phyloP scores from a whole-genome alignment of 2,888 invertebrate species.

The Nomada fucata region DNA sequence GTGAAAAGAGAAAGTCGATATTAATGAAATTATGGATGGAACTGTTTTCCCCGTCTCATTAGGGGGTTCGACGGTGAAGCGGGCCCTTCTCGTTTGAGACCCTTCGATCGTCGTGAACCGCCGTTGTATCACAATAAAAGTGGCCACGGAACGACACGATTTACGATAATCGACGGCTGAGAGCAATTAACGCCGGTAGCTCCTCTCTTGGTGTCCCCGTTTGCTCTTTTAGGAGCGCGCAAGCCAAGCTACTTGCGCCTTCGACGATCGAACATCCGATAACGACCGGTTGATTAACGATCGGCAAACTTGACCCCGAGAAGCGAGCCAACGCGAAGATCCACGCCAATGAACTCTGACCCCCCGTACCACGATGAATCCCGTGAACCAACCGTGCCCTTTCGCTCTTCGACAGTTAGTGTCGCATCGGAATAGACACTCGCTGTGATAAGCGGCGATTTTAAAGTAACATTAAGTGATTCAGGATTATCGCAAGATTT shows the following conservation, averaged over 20 bases:
- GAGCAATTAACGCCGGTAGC: conserved; percentile 51
- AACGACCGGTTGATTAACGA: conserved; percentile 69
- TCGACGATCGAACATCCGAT: conserved; percentile 58
- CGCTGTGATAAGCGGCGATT: no score
- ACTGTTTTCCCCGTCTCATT: conserved; percentile 35
- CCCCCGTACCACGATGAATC: conserved; percentile 44
- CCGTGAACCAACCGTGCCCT: conserved; percentile 37
- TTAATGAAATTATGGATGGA: no score
- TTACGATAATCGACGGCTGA: conserved; percentile 50
- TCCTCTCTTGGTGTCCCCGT: conserved; percentile 39
- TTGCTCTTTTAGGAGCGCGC: conserved; percentile 37
- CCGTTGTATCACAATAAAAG: conserved; percentile 36
- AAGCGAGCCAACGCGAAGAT: conserved; percentile 38
- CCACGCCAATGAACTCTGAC: conserved; percentile 61
- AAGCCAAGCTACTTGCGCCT: conserved; percentile 36
- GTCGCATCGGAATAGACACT: conserved; percentile 29
- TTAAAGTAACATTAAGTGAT: no score
- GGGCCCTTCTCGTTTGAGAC: neutral
- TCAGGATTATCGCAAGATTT: neutral
- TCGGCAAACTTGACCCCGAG: conserved; percentile 46
- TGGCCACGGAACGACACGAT: conserved; percentile 27
- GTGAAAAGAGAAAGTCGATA: neutral
- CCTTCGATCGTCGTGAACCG: conserved; percentile 7
- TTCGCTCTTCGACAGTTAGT: conserved; percentile 45
- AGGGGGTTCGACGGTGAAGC: no score